Evolutionary conservation across 2,888 invertebrate genomes (phyloP).

Genomic region (Crocallis elinguaria): DNA sequence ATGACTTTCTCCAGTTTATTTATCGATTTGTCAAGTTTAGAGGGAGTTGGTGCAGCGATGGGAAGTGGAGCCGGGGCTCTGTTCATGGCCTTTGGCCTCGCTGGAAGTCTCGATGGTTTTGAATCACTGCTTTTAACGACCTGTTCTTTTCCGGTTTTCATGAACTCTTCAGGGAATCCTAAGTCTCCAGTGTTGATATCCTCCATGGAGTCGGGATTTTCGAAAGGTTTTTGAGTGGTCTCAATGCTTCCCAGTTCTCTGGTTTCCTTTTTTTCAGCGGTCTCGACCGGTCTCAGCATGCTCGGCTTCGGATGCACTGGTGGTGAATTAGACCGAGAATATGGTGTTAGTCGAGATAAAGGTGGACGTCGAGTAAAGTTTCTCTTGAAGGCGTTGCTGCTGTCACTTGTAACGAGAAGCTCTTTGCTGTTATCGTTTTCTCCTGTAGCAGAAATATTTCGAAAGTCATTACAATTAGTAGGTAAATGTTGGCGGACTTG

Average conservation of each 20-base stretch:
- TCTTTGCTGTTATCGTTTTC: slow-evolving; percentile 86
- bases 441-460: slow-evolving; percentile 52
- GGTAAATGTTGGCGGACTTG: too few relatives aligned
- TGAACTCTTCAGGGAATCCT: slow-evolving; percentile 58
- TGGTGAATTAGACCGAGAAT: slow-evolving; percentile 41
- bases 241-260: slow-evolving; percentile 28
- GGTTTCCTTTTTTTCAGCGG: slow-evolving; percentile 14
- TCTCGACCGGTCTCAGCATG: slow-evolving; percentile 18
- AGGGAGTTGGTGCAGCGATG: slow-evolving; percentile 40
- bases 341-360: slow-evolving; percentile 64
- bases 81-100: slow-evolving; percentile 1
- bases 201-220: slow-evolving; percentile 46
- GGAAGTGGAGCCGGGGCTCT: slow-evolving; percentile 10
- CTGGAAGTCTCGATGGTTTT: slow-evolving; percentile 10
- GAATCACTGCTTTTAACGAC: slow-evolving; percentile 4
- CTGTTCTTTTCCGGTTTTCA: slow-evolving; percentile 40
- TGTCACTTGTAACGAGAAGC: slow-evolving; percentile 85
- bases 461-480: too few relatives aligned
- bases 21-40: slow-evolving; percentile 56
- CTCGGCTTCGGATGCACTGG: slow-evolving; percentile 12
- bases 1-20: slow-evolving; percentile 67
- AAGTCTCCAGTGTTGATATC: slow-evolving; percentile 59
- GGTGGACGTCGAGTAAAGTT: slow-evolving; percentile 71
- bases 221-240: slow-evolving; percentile 24
- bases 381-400: slow-evolving; percentile 62